Percentiles rank a stretch among this genome's conserved stretches.
These are phyloP conservation scores for Medauroidea extradentata DNA, from an alignment of 1,140 invertebrate species.

Conservation along the genomic window DNA sequence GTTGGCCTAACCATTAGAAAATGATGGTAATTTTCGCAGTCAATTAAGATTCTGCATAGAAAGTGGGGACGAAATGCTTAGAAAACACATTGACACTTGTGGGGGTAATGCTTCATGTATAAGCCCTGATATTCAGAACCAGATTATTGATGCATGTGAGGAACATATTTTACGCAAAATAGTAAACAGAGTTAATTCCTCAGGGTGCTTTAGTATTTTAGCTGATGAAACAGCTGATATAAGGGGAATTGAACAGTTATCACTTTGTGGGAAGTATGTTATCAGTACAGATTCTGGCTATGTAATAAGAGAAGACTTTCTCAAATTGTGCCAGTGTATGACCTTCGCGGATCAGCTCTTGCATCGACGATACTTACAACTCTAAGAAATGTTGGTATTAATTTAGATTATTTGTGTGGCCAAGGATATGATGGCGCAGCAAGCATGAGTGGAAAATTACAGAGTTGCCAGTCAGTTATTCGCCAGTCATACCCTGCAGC, in stretches of 20 bases:
- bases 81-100: slow-evolving; percentile 9
- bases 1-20: slow-evolving; percentile 14
- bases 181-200: slow-evolving; percentile 17
- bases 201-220: slow-evolving; percentile 19
- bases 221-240: slow-evolving; percentile 24
- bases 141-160: slow-evolving; percentile 19
- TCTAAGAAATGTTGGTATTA: slow-evolving; percentile 22
- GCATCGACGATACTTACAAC: slow-evolving; percentile 20
- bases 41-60: slow-evolving; percentile 22
- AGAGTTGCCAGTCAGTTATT: slow-evolving; percentile 4
- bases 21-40: slow-evolving; percentile 27
- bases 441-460: slow-evolving; percentile 30
- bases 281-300: neutral
- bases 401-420: slow-evolving; percentile 25
- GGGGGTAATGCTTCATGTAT: slow-evolving; percentile 17
- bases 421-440: slow-evolving; percentile 35
- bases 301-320: slow-evolving; percentile 21
- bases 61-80: slow-evolving; percentile 16
- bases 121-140: slow-evolving; percentile 23
- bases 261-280: slow-evolving; percentile 19
- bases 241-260: slow-evolving; percentile 21
- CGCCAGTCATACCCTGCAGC: slow-evolving; percentile 4
- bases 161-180: slow-evolving; percentile 16
- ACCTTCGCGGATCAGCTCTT: slow-evolving; percentile 25
- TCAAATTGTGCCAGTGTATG: slow-evolving; percentile 26